Evolutionary conservation across 2,888 invertebrate species (phyloP), one percentile per base, ranked within the genome.

Genomic region (Cheilosia urbana): DNA sequence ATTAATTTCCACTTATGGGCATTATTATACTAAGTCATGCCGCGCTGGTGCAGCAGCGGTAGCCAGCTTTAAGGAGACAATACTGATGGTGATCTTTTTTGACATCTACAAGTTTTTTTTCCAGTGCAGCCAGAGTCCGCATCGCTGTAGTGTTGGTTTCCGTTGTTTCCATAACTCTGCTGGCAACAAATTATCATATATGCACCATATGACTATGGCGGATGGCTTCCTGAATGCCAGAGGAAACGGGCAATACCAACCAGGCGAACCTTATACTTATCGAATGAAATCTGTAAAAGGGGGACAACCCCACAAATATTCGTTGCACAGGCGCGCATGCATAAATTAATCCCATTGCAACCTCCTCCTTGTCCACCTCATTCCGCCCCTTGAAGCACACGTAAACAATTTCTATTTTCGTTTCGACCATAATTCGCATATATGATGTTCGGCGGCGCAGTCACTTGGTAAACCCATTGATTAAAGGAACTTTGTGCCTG

Each of bases 1-100:
- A 85, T 85, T 80, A 85, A 81, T 85, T 85, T 76, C 76, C 68
- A 77, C 81, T 85, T 85, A 85, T 85, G 85, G 80, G 81, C 85
- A 85, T 81, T 85, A 85, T 81, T 85, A 81, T 81, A 85, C 49
- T 77, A 72, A 81, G 68, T 76, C 85, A 72, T 81, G 76, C 72
- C 49, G 66, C 65, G 21, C 19, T 5, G 13, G 2, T 53, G 68
- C 47, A 69, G 47, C 27, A 47, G 60, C 60, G 19, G 75, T 73
- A 69, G 78, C 73, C 62, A 15, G 73, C 72, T 76, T 79, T 53
- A 69, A 68, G 49, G 62, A 72, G 81, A 72, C 71, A 65, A 66
- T 58, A 63, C 76, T 65, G 72, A 85, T 72, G 76, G 71, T 42
- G 81, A 85, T 85, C 72, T 71, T 58, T 75, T 76, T 80, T 85